phyloP scores from a whole-genome alignment of 2,797 vertebrate species.

The Lateolabrax maculatus region DNA sequence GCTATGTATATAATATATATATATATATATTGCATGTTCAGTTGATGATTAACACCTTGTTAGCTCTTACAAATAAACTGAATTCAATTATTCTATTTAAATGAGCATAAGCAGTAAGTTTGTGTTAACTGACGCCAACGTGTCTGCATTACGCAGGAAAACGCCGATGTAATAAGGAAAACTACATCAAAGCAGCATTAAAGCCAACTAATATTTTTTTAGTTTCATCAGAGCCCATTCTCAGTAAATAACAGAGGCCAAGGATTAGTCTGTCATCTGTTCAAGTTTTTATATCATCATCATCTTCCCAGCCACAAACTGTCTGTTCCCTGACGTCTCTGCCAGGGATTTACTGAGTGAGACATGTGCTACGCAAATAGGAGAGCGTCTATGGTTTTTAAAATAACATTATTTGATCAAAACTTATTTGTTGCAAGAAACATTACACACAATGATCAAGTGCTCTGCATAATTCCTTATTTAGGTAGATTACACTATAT shows the following conservation, averaged over 20 bases:
- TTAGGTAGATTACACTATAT: background rate
- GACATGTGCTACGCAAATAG: slow-evolving; percentile 17
- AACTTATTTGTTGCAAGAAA: background rate
- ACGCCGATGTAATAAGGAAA: background rate
- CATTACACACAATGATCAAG: background rate
- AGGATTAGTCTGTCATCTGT: slow-evolving; percentile 15
- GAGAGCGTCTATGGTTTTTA: background rate
- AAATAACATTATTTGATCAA: background rate
- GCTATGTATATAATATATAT: too few species aligned
- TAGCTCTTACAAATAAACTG: background rate
- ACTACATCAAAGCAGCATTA: background rate
- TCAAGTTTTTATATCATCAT: background rate
- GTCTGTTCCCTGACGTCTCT: slow-evolving; percentile 1
- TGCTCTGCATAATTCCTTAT: background rate
- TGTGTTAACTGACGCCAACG: background rate
- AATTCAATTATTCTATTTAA: background rate
- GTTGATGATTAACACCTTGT: background rate
- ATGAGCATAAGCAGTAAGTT: background rate
- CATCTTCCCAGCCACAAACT: slow-evolving; percentile 4
- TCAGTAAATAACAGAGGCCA: background rate
- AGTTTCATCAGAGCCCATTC: background rate
- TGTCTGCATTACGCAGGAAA: background rate
- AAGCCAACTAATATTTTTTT: background rate
- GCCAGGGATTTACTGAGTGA: slow-evolving; percentile 9
- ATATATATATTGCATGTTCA: background rate